A percentile compares a stretch with the other conserved stretches of the same genome.
Evolutionary conservation across 2,888 invertebrate species (phyloP).

Genomic region (Tethea ocularis): DNA sequence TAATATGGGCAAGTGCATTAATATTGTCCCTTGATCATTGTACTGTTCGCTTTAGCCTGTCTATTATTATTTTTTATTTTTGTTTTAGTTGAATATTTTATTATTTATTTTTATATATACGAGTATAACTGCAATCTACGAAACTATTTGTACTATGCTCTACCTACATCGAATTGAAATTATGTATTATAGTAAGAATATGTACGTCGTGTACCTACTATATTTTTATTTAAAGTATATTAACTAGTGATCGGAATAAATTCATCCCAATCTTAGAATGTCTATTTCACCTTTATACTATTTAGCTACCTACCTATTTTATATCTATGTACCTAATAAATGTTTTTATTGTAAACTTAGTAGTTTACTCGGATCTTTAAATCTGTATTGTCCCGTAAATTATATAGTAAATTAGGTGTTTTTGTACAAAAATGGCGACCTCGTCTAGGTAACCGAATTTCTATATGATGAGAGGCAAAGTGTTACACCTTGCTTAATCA

Average conservation of each 20-base stretch:
- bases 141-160: conserved; percentile 57
- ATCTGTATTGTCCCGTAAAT: conserved; percentile 78
- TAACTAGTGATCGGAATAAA: conserved; percentile 49
- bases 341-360: conserved; percentile 80
- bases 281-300: conserved; percentile 62
- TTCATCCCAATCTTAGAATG: conserved; percentile 68
- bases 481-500: conserved; percentile 42
- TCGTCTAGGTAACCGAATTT: conserved; percentile 83
- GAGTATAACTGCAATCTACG: conserved; percentile 52
- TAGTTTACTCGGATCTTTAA: conserved; percentile 75
- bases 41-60: conserved; percentile 79
- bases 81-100: conserved; percentile 83
- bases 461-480: conserved; percentile 61
- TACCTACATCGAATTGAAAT: conserved; percentile 66
- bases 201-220: conserved; percentile 29
- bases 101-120: conserved; percentile 79
- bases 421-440: conserved; percentile 80
- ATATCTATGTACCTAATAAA: conserved; percentile 78
- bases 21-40: conserved; percentile 79
- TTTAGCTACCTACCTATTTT: conserved; percentile 73
- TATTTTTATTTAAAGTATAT: conserved; percentile 40
- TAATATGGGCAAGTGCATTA: conserved; percentile 83
- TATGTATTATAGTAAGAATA: conserved; percentile 55
- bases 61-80: conserved; percentile 77
- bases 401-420: conserved; percentile 71